Conservation (phyloP, 2,888 invertebrate species). For the Hemaris fuciformis region DNA sequence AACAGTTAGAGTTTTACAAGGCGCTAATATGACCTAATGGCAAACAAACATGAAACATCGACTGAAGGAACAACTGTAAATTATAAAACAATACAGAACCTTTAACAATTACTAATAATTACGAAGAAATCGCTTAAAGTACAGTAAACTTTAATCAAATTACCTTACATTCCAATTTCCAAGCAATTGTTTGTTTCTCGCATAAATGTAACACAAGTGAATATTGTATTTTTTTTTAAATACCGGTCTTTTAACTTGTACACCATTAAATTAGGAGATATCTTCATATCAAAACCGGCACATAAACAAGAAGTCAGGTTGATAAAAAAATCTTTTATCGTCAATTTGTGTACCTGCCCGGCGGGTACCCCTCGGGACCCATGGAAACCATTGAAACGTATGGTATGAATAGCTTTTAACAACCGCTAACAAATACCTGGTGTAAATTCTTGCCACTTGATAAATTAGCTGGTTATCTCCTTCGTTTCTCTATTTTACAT, state of each 20-base stretch:
- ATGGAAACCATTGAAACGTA: constrained; percentile 64
- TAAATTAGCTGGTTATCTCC: constrained; percentile 10
- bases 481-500: neutral
- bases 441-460: constrained; percentile 51
- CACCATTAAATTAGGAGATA: constrained; percentile 7
- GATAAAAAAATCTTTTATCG: constrained; percentile 47
- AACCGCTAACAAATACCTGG: constrained; percentile 46
- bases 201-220: too few relatives aligned
- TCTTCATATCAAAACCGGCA: constrained; percentile 21
- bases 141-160: too few relatives aligned
- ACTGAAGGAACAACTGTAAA: constrained; percentile 8
- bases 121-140: constrained; percentile 3
- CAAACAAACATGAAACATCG: constrained; percentile 24
- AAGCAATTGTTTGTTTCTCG: too few relatives aligned
- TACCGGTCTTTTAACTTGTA: neutral
- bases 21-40: constrained; percentile 27
- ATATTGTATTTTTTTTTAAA: too few relatives aligned
- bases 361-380: constrained; percentile 50
- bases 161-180: too few relatives aligned
- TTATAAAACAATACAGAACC: constrained; percentile 4
- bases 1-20: constrained; percentile 25
- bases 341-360: constrained; percentile 61
- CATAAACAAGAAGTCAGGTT: constrained; percentile 47
- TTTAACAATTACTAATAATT: constrained; percentile 11
- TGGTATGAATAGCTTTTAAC: constrained; percentile 59